Evolutionary conservation across 2,888 invertebrate species (phyloP).

Genomic region (Dysmachus trigonus): DNA sequence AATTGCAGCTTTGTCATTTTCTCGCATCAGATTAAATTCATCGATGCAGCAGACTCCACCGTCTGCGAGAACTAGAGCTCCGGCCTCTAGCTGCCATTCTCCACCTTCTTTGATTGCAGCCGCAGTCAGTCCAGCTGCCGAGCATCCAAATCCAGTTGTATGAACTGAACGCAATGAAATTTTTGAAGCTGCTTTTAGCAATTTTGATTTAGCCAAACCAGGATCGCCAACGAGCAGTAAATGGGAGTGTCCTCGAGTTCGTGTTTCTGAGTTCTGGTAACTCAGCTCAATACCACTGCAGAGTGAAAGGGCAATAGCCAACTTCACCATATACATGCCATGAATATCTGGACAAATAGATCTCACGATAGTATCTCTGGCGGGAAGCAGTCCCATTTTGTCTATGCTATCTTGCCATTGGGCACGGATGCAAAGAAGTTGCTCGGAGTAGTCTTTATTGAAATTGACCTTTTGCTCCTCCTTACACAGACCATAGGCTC

Average conservation of each 20-base stretch:
- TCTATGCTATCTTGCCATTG: constrained; percentile 63
- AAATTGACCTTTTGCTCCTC: constrained; percentile 73
- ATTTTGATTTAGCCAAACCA: constrained; percentile 89
- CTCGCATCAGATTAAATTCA: constrained; percentile 85
- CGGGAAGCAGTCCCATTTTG: constrained; percentile 71
- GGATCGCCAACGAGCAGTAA: constrained; percentile 87
- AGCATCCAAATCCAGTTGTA: constrained; percentile 87
- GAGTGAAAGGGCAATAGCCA: constrained; percentile 79
- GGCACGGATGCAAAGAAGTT: constrained; percentile 46
- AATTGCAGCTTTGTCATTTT: constrained; percentile 83
- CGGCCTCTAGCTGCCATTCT: constrained; percentile 91
- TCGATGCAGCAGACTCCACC: constrained; percentile 93
- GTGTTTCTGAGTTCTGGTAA: constrained; percentile 58
- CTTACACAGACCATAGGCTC: constrained; percentile 68
- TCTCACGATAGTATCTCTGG: constrained; percentile 79
- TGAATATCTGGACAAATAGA: constrained; percentile 86
- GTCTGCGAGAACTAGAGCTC: constrained; percentile 87
- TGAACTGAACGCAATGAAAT: constrained; percentile 74
- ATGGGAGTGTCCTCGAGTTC: constrained; percentile 82
- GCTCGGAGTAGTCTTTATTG: constrained; percentile 74
- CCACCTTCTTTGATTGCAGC: constrained; percentile 87
- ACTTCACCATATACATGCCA: constrained; percentile 86
- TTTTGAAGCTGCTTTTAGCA: constrained; percentile 73
- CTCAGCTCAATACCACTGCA: constrained; percentile 61
- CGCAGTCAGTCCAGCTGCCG: constrained; percentile 88